Conservation (phyloP, 2,113 vertebrate species). For the Astatoreochromis straeleni region DNA sequence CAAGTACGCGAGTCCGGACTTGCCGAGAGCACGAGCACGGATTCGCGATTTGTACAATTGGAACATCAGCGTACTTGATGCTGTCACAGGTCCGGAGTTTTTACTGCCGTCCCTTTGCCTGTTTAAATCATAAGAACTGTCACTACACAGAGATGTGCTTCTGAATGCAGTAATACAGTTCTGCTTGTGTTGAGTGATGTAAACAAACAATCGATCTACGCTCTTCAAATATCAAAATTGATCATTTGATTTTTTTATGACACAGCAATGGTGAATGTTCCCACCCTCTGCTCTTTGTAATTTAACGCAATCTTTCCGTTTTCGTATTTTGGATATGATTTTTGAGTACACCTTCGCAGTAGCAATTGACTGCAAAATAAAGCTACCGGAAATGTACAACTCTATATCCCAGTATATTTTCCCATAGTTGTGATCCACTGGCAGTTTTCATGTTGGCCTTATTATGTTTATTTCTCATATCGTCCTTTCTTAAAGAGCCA, state of each 20-base stretch:
- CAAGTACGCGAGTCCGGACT: neutral
- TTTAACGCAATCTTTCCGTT: rapidly evolving
- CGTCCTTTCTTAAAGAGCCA: neutral
- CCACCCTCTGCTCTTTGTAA: neutral
- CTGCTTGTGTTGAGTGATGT: neutral
- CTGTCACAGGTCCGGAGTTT: neutral
- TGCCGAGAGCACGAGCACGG: neutral
- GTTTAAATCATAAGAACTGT: neutral
- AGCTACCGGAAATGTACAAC: neutral
- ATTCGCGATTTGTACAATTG: neutral
- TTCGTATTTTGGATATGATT: neutral
- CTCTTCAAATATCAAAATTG: neutral
- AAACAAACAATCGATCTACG: neutral
- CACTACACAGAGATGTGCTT: neutral
- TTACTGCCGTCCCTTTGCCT: neutral
- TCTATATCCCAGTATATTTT: neutral
- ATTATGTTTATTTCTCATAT: neutral
- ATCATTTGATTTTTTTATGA: neutral
- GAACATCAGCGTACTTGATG: neutral
- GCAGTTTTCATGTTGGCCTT: neutral
- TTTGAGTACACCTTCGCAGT: neutral
- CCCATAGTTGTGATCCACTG: neutral
- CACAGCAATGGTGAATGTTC: neutral
- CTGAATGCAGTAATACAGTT: neutral
- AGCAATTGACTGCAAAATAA: neutral